Conservation (phyloP, 2,113 vertebrate genomes). For the Chionis minor region DNA sequence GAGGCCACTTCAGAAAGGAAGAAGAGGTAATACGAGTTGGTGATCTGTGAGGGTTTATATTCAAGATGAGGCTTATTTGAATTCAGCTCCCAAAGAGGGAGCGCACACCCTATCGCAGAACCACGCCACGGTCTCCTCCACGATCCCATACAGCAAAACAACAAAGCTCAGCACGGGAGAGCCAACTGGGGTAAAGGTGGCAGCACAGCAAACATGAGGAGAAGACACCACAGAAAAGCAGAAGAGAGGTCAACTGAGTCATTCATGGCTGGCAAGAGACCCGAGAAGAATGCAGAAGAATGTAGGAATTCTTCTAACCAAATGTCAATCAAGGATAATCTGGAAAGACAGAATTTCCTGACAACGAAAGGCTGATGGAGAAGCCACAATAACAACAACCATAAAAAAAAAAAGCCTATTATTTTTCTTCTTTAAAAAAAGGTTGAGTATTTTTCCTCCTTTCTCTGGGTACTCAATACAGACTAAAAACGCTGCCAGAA, state of each 20-base stretch:
- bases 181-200: neutral
- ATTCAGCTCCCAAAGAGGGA: neutral
- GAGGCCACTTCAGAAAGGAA: neutral
- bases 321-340: neutral
- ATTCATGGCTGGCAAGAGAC: neutral
- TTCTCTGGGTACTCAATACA: neutral
- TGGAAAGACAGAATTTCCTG: neutral
- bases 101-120: neutral
- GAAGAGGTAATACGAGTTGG: neutral
- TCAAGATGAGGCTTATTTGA: fast-evolving
- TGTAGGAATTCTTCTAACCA: neutral
- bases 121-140: neutral
- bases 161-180: fast-evolving
- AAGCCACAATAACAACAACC: neutral
- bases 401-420: neutral
- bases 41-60: neutral
- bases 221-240: neutral
- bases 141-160: neutral
- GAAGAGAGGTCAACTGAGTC: neutral
- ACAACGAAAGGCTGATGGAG: neutral
- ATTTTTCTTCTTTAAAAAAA: neutral
- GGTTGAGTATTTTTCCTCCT: neutral
- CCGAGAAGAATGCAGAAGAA: fast-evolving
- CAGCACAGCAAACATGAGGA: neutral
- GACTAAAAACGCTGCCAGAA: neutral